Conservation (phyloP, 23 tunicate species). For the Ascidia mentula region DNA sequence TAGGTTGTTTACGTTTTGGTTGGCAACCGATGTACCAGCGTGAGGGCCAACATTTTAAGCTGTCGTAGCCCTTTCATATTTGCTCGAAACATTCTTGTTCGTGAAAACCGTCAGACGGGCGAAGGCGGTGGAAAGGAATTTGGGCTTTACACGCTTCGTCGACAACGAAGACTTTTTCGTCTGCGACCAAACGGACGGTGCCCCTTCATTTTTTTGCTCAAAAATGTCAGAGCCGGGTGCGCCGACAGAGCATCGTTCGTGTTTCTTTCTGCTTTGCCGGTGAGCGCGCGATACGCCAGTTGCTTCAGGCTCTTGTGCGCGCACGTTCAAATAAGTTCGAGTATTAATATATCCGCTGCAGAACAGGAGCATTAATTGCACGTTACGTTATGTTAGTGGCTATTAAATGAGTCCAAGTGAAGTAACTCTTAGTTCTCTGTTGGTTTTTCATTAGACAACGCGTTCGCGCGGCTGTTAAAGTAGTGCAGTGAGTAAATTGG, state of each 20-base stretch:
- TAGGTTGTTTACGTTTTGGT: no score
- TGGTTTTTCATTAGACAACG: not conserved
- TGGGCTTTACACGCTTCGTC: not conserved
- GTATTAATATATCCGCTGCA: not conserved
- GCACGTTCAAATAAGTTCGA: conserved; percentile 5
- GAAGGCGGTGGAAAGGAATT: not conserved
- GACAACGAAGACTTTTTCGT: not conserved
- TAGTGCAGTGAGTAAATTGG: not conserved
- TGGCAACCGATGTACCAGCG: no score
- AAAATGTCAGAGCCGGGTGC: not conserved
- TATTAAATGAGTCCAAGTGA: not conserved
- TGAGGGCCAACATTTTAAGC: no score
- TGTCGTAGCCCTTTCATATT: not conserved
- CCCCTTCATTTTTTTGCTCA: not conserved
- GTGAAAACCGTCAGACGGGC: not conserved
- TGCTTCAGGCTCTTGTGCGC: not conserved
- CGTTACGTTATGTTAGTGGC: not conserved
- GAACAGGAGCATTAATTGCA: conserved; percentile 5
- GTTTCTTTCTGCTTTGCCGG: conserved; percentile 1
- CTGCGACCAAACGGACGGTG: not conserved
- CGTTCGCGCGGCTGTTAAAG: not conserved
- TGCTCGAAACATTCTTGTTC: not conserved
- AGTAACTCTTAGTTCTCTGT: not conserved
- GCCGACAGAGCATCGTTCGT: not conserved
- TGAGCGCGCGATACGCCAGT: not conserved